Evolutionary conservation across 2,888 invertebrate species (phyloP), one percentile per base, ranked within the genome.

Genomic region (Tetramorium bicarinatum): DNA sequence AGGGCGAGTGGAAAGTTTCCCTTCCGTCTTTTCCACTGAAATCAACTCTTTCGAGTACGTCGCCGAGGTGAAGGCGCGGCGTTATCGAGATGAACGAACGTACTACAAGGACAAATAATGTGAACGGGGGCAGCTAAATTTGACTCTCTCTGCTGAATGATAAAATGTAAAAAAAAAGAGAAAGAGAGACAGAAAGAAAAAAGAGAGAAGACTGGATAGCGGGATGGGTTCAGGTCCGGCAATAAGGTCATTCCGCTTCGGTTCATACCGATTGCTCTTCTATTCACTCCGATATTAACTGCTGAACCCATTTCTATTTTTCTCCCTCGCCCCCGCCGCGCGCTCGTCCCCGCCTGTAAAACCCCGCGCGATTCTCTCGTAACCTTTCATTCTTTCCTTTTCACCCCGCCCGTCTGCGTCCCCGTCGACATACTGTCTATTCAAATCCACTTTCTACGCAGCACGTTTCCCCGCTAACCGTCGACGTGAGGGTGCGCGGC

Each of bases 161-260:
- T 72, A 15, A 61, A 72, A 77, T 54, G 67, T 34, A 41, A 54
- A 69, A 59, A 52, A n/a, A 52, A 7, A n/a, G 8, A 29, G 21
- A 15, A 11, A 21, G 11, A 11, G 4, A 34, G 0, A 21, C 2
- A 18, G 4, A 41, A 18, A 71, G 15, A 2, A 11, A 8, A n/a
- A 7, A 61, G 44, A 44, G 7, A 21, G 41, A 44, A 79, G 52
- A 75, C 29, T 74, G 84, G 76, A 87, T 81, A 71, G 87, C 69
- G 64, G 75, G 82, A 84, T 82, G 77, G 83, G 77, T 74, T 75
- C 84, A 69, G 69, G 75, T 81, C 89, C 82, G 77, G 88, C 92
- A 92, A 93, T 93, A 92, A 93, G 93, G 92, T 93, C 91, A 92
- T 92, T 93, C 91, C 91, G 92, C 90, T 93, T 92, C 91, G 91